phyloP scores from a whole-genome alignment of 2,113 vertebrate genomes.

The Aegotheles bennettii region DNA sequence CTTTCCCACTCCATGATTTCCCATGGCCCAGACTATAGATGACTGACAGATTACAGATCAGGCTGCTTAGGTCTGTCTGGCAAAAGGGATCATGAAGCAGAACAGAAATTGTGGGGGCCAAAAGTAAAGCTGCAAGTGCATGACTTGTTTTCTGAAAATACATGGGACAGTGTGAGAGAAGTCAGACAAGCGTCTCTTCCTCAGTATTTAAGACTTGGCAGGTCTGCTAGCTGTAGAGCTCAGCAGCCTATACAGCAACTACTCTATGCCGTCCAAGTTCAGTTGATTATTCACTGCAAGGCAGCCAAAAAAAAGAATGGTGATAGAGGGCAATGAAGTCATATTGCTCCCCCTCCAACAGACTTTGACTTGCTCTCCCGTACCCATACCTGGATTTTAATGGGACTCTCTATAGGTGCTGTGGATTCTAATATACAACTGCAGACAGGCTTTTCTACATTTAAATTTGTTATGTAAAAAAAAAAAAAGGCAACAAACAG shows the following conservation, averaged over 20 bases:
- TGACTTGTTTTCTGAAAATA: slow-evolving; percentile 67
- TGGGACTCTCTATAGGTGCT: not conserved
- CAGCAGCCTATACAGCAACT: slow-evolving; percentile 42
- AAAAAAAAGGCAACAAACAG: not conserved
- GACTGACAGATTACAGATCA: slow-evolving; percentile 28
- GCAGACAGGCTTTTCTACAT: not conserved
- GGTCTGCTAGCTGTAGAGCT: slow-evolving; percentile 24
- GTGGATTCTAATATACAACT: not conserved
- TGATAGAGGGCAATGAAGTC: slow-evolving; percentile 46
- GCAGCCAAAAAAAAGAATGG: slow-evolving; percentile 31
- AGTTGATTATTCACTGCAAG: slow-evolving; percentile 41
- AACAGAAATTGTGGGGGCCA: slow-evolving; percentile 27
- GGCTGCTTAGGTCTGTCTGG: slow-evolving; percentile 44
- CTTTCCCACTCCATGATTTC: slow-evolving; percentile 14
- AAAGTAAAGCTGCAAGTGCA: slow-evolving; percentile 46
- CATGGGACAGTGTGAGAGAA: slow-evolving; percentile 58
- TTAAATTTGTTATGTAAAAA: not conserved
- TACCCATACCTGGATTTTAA: slow-evolving; percentile 26
- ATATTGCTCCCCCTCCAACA: slow-evolving; percentile 10
- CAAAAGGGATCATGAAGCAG: slow-evolving; percentile 41
- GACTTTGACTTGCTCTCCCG: not conserved
- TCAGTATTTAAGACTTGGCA: slow-evolving; percentile 51
- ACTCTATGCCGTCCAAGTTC: slow-evolving; percentile 39
- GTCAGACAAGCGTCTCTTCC: slow-evolving; percentile 61
- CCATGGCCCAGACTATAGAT: slow-evolving; percentile 13